Evolutionary conservation across 2,113 vertebrate genomes (phyloP).

Genomic region (Cyphomyrus plagiostoma): DNA sequence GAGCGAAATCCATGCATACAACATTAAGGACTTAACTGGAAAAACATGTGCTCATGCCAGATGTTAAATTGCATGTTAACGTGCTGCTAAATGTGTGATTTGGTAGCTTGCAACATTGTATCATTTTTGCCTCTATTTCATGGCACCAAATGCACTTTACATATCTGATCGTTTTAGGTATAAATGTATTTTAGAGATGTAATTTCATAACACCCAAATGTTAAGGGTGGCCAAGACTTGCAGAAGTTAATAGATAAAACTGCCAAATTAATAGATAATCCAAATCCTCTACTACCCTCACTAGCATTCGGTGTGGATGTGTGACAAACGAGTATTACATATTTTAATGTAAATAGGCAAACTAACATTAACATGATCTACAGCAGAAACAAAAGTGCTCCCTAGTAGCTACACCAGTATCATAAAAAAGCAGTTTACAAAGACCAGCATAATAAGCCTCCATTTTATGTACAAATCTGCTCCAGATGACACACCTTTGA

Average conservation of each 20-base stretch:
- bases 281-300: not conserved
- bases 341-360: not conserved
- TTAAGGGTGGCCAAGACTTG: not conserved
- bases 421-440: not conserved
- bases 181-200: not conserved
- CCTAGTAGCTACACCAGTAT: not conserved
- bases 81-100: not conserved
- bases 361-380: not conserved
- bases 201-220: not conserved
- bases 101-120: not conserved
- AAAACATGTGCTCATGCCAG: not conserved
- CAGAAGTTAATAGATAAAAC: not conserved
- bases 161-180: too few species aligned
- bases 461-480: not conserved
- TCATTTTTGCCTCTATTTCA: not conserved
- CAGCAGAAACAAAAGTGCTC: not conserved
- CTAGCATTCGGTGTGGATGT: not conserved
- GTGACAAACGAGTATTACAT: not conserved
- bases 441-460: not conserved
- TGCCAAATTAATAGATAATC: not conserved
- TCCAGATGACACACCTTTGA: not conserved
- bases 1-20: not conserved
- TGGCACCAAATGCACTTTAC: not conserved
- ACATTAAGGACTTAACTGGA: not conserved
- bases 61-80: not conserved